Evolutionary conservation across 30 jellyfish, hydroid and myxozoan species (phyloP), one percentile per base, ranked within the genome.

Genomic region (Aurelia sp.): DNA sequence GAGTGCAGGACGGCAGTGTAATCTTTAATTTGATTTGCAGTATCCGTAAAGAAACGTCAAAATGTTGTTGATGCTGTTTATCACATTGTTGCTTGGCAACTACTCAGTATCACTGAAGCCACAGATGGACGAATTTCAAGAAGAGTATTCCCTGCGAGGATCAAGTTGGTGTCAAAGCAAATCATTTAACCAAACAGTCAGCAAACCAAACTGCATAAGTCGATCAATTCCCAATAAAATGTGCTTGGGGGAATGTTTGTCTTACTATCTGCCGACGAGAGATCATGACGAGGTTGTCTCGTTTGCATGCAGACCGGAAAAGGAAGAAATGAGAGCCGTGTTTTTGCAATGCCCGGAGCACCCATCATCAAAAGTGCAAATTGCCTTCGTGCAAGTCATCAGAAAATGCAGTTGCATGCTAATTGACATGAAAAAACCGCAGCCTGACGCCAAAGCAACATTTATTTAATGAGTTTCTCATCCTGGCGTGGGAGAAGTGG

Each of bases 321-420:
- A 35, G 33, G 63, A 55, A 15, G 87, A 76, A 47, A 57, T 63
- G 21, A 57, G 47, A 63, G 63, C 76, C 8, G 76, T 76, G 16
- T 59, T 76, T 21, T 47, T 76, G 22, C 44, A 76, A 50, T 76
- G 87, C 73, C 63, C 58, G 1, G 87, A 57, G 22, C 63, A 31
- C 72, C 13, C 22, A 3, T 13, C n/a, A 57, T 22, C 65, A 40
- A 76, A 38, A 47, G n/a, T 76, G 19, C 75, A 76, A 40, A 21
- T 55, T 11, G 64, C 76, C 6, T 76, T 59, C 13, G 76, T 76
- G 50, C 87, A 76, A 48, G 27, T 76, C 9, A 31, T 58, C 3
- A 31, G n/a, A 52, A 74, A 76, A 17, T 76, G 87, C 76, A 76
- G 75, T 5, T 76, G 87, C 64, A 76, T 76, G 87, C 58, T 76